Conservation (phyloP, 1,140 invertebrate genomes). For the Ephestia elutella region DNA sequence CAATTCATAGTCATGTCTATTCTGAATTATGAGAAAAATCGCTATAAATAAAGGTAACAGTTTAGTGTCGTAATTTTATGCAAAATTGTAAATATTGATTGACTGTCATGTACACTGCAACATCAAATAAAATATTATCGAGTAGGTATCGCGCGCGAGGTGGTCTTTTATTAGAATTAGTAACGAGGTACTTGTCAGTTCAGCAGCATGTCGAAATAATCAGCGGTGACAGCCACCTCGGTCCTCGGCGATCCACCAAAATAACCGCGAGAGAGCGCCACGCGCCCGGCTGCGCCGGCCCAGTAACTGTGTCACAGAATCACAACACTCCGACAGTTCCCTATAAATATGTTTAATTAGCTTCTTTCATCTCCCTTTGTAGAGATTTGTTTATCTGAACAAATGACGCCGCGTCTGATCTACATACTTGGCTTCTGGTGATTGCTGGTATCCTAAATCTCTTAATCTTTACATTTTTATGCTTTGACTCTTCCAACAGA, state of each 20-base stretch:
- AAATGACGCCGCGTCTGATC: neutral
- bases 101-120: too few relatives aligned
- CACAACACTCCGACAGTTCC: neutral
- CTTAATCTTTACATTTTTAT: neutral
- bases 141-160: too few relatives aligned
- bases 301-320: neutral
- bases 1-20: too few relatives aligned
- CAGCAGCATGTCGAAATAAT: too few relatives aligned
- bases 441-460: neutral
- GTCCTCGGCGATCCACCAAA: neutral
- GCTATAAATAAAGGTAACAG: too few relatives aligned
- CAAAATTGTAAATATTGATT: too few relatives aligned
- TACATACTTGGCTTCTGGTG: neutral
- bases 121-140: too few relatives aligned
- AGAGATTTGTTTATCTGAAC: neutral
- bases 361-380: conserved; percentile 7
- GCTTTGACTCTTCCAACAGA: neutral
- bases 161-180: too few relatives aligned
- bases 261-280: too few relatives aligned
- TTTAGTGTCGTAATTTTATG: too few relatives aligned
- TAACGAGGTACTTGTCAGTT: too few relatives aligned
- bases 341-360: conserved; percentile 8
- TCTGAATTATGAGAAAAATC: too few relatives aligned
- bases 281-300: neutral
- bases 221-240: neutral